Base-by-base conservation (phyloP, 2,888 invertebrate species). In the Chelonus formosanus region DNA sequence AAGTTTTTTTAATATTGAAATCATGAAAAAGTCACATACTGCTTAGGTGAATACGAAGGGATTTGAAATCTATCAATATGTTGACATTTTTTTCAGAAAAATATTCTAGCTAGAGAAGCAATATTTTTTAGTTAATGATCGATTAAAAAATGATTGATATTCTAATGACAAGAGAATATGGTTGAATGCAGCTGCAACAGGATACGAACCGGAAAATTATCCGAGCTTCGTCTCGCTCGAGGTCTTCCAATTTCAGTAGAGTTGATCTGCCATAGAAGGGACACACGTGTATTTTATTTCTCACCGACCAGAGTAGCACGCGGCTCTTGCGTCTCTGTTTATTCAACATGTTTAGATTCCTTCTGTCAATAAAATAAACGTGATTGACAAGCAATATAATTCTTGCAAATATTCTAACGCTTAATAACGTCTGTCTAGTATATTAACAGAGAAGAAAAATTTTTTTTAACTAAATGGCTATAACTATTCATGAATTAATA, bases 191-290 rank as follows among this genome's bases (percentile, higher is more conserved):
- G 64, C 66, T 61, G 53, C 66, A 67, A 65, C 63, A 68, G 63
- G 63, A 62, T 53, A 66, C 67, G 68, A 69, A 71, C 68, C 69
- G 69, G 68, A 71, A 74, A 71, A 74, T 74, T 72, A 71, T 74
- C 71, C 71, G 65, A 68, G 67, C 69, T 62, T 63, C 68, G 65
- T 67, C 63, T 68, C 71, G 73, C 60, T 68, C 67, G 67, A 72
- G 65, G 65, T 71, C 63, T 61, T 61, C 43, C 40, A 52, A 68
- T 70, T 67, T 68, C 64, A 71, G 67, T 69, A 57, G 67, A 56
- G 72, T 68, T 71, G 70, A 74, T 71, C 69, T 68, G 60, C 57
- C 63, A 57, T 63, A 35, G 54, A 32, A 43, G 20, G 31, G 31
- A 45, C 61, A 54, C 63, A 59, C 55, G 60, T 60, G 60, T 20